Evolutionary conservation across 2,113 vertebrate genomes (phyloP).

Genomic region (Rhynchopsitta pachyrhyncha): DNA sequence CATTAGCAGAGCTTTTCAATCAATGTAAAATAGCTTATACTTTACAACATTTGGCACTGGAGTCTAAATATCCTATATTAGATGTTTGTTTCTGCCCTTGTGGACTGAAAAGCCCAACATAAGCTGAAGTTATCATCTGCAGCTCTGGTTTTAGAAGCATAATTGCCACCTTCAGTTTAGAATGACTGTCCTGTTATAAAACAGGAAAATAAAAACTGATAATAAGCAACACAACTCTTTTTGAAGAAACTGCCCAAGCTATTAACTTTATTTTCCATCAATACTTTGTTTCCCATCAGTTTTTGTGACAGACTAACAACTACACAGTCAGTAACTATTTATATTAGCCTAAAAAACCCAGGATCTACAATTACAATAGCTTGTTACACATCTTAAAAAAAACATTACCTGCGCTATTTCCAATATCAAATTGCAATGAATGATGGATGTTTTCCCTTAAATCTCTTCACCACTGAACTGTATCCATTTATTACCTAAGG

Average conservation of each 20-base stretch:
- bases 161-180: conserved; percentile 8
- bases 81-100: background rate
- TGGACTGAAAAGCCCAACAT: conserved; percentile 3
- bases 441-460: background rate
- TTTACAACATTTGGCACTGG: background rate
- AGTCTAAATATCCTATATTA: conserved; percentile 28
- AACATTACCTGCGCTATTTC: background rate
- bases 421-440: background rate
- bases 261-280: background rate
- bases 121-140: background rate
- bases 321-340: background rate
- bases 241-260: background rate
- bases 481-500: conserved; percentile 12
- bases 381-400: conserved; percentile 17
- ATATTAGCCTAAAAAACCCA: background rate
- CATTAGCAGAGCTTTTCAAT: conserved; percentile 30
- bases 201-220: background rate
- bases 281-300: background rate
- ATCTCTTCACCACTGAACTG: conserved; percentile 22
- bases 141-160: conserved; percentile 22
- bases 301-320: background rate
- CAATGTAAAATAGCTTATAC: background rate
- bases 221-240: background rate
- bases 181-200: background rate
- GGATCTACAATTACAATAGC: background rate